Conservation (phyloP, 2,797 vertebrate species). For the Tiaroga cobitis region DNA sequence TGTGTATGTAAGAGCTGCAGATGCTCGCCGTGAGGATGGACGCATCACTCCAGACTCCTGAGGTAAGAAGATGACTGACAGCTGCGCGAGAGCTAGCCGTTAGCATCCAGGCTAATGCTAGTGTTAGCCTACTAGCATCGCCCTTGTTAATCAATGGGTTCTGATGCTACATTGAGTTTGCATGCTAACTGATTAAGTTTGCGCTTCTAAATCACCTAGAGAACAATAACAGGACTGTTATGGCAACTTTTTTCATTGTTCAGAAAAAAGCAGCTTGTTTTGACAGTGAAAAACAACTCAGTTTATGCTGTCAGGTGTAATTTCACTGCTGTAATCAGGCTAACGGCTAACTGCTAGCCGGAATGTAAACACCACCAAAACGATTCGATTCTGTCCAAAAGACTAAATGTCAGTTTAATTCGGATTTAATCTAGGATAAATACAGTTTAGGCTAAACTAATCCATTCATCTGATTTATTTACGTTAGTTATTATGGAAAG, state of each 20-base stretch:
- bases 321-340: conserved; percentile 6
- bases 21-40: conserved; percentile 27
- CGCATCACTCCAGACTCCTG: conserved; percentile 14
- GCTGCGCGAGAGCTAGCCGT: conserved; percentile 17
- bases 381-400: background rate
- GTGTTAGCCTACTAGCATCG: background rate
- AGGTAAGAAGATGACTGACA: conserved; percentile 40
- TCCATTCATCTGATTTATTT: background rate
- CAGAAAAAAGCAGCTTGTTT: background rate
- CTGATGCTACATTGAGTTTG: background rate
- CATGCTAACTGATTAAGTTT: conserved; percentile 8
- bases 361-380: conserved; percentile 42
- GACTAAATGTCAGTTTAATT: background rate
- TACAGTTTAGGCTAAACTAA: background rate
- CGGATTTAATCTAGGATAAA: background rate
- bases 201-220: background rate
- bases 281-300: background rate
- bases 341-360: conserved; percentile 36
- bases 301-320: background rate
- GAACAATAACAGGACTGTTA: background rate
- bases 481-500: background rate
- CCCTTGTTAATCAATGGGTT: conserved; percentile 25
- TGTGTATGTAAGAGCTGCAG: background rate
- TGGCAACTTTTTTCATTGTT: rapidly evolving
- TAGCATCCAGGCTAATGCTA: conserved; percentile 26